phyloP scores from a whole-genome alignment of 92 coral and sea anemone species.

The Zoanthus sociatus region DNA sequence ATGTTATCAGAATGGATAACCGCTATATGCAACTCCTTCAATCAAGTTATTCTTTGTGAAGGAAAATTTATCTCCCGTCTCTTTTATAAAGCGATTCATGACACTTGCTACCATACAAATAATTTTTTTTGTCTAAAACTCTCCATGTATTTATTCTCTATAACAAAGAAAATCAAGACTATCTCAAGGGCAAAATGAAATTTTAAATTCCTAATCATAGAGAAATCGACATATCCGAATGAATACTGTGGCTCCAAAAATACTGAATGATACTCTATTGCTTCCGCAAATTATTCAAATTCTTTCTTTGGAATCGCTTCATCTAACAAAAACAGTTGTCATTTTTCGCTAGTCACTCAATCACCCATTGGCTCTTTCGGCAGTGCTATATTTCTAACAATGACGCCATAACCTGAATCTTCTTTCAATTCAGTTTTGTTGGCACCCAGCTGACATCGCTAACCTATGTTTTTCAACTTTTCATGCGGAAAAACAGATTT shows the following conservation, averaged over 20 bases:
- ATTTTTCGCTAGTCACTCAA: conserved; percentile 4
- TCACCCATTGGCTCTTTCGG: conserved; percentile 30
- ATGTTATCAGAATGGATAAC: not conserved
- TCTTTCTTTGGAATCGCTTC: conserved; percentile 30
- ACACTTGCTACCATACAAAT: not conserved
- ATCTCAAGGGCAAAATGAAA: not conserved
- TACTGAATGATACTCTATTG: conserved; percentile 25
- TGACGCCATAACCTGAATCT: conserved; percentile 36
- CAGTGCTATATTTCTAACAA: conserved; percentile 33
- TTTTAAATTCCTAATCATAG: not conserved
- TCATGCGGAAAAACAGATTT: conserved; percentile 12
- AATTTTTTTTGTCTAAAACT: not conserved
- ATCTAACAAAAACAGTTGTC: conserved; percentile 47
- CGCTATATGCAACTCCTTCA: not conserved
- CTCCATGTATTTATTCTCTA: not conserved
- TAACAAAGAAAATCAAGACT: not conserved
- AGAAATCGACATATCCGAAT: not conserved
- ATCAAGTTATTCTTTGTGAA: not conserved
- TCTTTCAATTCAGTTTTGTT: conserved; percentile 14
- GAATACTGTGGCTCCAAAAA: not conserved
- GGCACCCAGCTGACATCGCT: conserved; percentile 33
- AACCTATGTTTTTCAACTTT: conserved; percentile 16
- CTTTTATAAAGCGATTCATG: not conserved
- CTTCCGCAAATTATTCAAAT: conserved; percentile 45
- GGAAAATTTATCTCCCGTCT: conserved; percentile 2